Conservation (phyloP, 1,140 invertebrate species). For the Panonychus citri region DNA sequence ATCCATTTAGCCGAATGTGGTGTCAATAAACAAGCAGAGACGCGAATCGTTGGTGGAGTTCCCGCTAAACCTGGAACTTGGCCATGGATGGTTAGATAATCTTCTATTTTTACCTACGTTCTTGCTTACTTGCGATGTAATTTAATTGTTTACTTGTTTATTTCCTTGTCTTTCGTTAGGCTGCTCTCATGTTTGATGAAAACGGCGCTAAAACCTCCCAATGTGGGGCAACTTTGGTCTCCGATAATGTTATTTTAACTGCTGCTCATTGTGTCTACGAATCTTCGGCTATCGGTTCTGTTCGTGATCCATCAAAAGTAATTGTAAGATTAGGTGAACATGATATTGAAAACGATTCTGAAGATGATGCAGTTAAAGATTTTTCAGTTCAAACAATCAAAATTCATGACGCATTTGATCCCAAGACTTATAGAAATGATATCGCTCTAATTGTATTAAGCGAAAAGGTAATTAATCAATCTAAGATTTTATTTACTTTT, state of each 20-base stretch:
- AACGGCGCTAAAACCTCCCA: neutral
- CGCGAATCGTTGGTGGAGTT: conserved; percentile 12
- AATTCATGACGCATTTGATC: conserved; percentile 43
- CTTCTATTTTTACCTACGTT: no score
- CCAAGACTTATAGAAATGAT: conserved; percentile 39
- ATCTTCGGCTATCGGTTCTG: neutral
- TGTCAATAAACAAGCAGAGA: neutral
- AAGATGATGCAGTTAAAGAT: conserved; percentile 12
- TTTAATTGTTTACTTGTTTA: neutral
- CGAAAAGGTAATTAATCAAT: conserved; percentile 21
- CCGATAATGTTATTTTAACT: conserved; percentile 70
- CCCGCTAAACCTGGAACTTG: conserved; percentile 10
- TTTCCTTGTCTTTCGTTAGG: neutral
- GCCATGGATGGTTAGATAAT: conserved; percentile 12
- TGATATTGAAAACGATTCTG: conserved; percentile 14
- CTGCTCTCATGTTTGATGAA: conserved; percentile 1
- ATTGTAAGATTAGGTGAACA: conserved; percentile 20
- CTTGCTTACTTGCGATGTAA: no score
- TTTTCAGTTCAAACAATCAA: conserved; percentile 40
- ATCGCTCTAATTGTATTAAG: conserved; percentile 43
- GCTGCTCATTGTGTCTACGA: conserved; percentile 72
- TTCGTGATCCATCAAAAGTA: conserved; percentile 1
- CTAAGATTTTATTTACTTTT: no score
- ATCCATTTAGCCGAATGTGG: no score
- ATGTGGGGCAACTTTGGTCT: conserved; percentile 43